Evolutionary conservation across 2,888 invertebrate genomes (phyloP).

Genomic region (Lasioglossum vierecki): DNA sequence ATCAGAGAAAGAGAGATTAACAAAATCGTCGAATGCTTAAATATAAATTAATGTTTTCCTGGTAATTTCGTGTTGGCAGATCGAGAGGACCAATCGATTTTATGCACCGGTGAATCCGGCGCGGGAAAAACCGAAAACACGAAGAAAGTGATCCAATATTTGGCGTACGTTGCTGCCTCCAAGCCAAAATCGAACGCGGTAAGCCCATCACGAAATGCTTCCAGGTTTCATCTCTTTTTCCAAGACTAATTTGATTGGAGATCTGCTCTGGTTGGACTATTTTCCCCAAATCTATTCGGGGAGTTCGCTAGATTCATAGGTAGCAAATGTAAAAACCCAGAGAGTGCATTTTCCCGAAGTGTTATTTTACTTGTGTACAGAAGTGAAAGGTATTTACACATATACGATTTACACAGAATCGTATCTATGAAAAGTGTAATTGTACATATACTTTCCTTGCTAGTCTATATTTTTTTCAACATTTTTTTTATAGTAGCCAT

Average conservation of each 20-base stretch:
- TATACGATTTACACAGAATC: neutral
- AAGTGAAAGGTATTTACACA: neutral
- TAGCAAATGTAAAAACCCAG: neutral
- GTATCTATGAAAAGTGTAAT: neutral
- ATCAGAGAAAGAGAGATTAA: neutral
- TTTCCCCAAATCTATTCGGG: neutral
- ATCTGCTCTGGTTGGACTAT: neutral
- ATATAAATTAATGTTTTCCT: neutral
- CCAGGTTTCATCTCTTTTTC: conserved; percentile 2
- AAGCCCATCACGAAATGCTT: conserved; percentile 83
- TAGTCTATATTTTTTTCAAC: neutral
- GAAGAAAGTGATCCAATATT: conserved; percentile 99
- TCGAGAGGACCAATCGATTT: conserved; percentile 99
- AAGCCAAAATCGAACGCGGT: conserved; percentile 96
- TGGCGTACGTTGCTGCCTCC: conserved; percentile 99
- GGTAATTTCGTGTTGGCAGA: conserved; percentile 87
- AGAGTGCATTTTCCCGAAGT: neutral
- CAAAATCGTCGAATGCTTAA: neutral
- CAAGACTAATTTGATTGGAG: neutral
- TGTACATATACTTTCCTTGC: conserved; percentile 26
- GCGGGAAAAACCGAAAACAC: conserved; percentile 99
- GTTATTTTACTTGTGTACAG: neutral
- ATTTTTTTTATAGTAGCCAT: neutral
- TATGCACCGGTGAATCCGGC: conserved; percentile 99
- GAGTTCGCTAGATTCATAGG: neutral